Percentiles rank a stretch among this genome's conserved stretches.
phyloP scores from a whole-genome alignment of 2,888 invertebrate species.

The Rhagophthalmus giganteus region DNA sequence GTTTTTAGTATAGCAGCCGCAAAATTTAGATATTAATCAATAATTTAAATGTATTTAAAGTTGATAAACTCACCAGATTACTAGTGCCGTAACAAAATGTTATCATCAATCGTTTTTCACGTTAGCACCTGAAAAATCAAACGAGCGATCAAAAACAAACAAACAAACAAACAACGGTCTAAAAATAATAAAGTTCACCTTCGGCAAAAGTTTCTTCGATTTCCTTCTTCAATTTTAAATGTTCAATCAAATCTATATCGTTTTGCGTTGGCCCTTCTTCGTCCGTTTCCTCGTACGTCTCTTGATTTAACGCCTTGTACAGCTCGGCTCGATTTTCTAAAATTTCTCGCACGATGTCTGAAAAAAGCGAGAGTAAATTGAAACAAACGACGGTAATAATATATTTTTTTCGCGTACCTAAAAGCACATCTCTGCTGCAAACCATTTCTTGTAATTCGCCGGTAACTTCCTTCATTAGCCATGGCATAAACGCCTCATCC shows the following conservation, averaged over 20 bases:
- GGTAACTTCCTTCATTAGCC: slow-evolving; percentile 82
- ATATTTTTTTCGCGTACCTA: slow-evolving; percentile 63
- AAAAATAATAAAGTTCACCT: no score
- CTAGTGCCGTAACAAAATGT: no score
- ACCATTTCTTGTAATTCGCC: slow-evolving; percentile 79
- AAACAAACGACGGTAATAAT: no score
- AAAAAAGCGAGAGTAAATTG: slow-evolving; percentile 29
- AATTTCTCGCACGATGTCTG: slow-evolving; percentile 78
- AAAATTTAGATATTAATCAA: no score
- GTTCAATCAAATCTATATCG: slow-evolving; percentile 46
- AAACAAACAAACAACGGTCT: no score
- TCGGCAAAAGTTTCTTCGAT: slow-evolving; percentile 28
- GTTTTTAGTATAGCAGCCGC: no score
- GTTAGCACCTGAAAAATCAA: no score
- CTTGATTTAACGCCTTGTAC: slow-evolving; percentile 56
- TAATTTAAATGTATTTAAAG: no score
- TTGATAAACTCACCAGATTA: no score
- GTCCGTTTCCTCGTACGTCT: slow-evolving; percentile 41
- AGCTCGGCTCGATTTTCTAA: slow-evolving; percentile 73
- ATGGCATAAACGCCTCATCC: slow-evolving; percentile 82
- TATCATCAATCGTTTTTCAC: no score
- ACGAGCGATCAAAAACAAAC: no score
- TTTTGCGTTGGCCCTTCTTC: slow-evolving; percentile 44
- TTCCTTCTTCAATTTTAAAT: slow-evolving; percentile 47
- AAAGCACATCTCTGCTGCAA: slow-evolving; percentile 78